Evolutionary conservation across 2,113 vertebrate species (phyloP), one percentile per base, ranked within the genome.

Genomic region (Gymnobelideus leadbeateri): DNA sequence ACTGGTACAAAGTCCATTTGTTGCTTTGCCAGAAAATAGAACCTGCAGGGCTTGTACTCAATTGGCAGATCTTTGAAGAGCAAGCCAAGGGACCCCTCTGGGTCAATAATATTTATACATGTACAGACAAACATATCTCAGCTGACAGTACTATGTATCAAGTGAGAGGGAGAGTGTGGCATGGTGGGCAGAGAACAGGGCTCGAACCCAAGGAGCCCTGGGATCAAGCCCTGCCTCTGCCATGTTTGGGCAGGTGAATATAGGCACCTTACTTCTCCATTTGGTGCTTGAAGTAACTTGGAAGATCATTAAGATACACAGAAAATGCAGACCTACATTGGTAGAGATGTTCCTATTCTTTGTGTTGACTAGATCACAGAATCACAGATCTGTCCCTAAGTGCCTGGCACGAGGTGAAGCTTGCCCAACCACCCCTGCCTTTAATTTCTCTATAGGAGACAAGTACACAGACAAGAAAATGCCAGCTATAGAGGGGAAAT

Each of bases 391-490:
- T 37, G 31, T 0, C 61, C 61, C 61, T n/a, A 37, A 3, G 31
- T 16, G 61, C 68, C 68, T 8, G 16, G 37, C 68, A 16, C 57
- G 14, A 3, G 28, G 28, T 4, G 3, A 84, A 2, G 14, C 68
- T 23, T 16, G 6, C 16, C 68, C 37, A 21, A 19, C 5, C 0
- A 6, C 14, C 37, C 1, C 68, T 84, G 68, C 68, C 37, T 5
- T 68, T 11, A 37, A 68, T 2, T 5, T 0, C 37, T n/a, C 16
- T 1, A 5, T 0, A n/a, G 68, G 37, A 43, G 37, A 10, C 37
- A n/a, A n/a, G 14, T 6, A 21, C 14, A 0, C 37, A 21, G 28
- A 14, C 0, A 12, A 37, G 10, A 61, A 61, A 31, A 31, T 31
- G 57, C 28, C 28, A 5, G 4, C 28, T 68, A 11, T 14, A 68